Evolutionary conservation across 2,888 invertebrate species (phyloP).

Genomic region (Oithona nana): DNA sequence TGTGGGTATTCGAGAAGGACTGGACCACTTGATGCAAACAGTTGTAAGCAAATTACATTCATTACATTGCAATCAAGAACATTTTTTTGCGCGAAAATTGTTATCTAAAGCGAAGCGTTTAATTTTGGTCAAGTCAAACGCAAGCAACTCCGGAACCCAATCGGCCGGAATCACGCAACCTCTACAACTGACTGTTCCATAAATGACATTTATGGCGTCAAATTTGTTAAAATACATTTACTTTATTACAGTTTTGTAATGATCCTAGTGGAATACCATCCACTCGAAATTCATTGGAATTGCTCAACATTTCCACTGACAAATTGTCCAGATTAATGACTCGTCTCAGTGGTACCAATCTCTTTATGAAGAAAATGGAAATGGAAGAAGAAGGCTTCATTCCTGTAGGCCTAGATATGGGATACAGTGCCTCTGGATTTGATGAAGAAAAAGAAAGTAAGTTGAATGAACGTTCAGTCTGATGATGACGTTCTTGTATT

Average conservation of each 20-base stretch:
- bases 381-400: constrained; percentile 16
- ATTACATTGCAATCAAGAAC: no score
- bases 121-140: no score
- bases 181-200: no score
- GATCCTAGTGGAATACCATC: background rate
- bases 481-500: no score
- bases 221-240: no score
- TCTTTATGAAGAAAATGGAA: constrained; percentile 13
- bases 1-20: constrained; percentile 5
- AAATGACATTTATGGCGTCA: no score
- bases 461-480: background rate
- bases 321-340: background rate
- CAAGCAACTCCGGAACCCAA: no score
- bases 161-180: no score
- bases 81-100: no score
- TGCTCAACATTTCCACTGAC: background rate
- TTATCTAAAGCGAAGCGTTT: no score
- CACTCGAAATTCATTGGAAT: constrained; percentile 12
- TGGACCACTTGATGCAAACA: constrained; percentile 3
- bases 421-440: background rate
- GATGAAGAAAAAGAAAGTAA: constrained; percentile 1
- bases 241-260: background rate
- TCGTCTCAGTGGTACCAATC: background rate
- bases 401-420: constrained; percentile 6
- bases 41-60: constrained; percentile 9